A percentile compares a stretch with the other conserved stretches of the same genome.
phyloP scores from a whole-genome alignment of 2,797 vertebrate genomes.

The Sebastes reedi region DNA sequence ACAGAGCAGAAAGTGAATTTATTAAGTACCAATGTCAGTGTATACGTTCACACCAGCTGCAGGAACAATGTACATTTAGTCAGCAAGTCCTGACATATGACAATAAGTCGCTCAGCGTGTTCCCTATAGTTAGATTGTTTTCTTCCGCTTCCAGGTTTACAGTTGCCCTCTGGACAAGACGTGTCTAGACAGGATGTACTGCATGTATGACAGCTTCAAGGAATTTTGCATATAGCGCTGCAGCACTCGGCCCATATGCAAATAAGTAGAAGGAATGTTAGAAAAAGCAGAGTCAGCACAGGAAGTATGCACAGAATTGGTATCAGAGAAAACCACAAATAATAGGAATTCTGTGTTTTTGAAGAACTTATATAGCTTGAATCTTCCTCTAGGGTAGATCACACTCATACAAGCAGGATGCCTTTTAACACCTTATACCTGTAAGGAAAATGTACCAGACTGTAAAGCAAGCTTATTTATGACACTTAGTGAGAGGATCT shows the following conservation, averaged over 20 bases:
- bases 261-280: background rate
- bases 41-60: background rate
- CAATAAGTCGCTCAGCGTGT: background rate
- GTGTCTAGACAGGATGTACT: background rate
- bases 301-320: background rate
- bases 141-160: too few species aligned
- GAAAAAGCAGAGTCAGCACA: background rate
- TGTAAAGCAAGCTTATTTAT: background rate
- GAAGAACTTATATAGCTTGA: background rate
- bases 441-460: background rate
- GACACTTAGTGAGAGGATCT: background rate
- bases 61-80: background rate
- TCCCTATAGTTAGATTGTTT: background rate
- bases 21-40: background rate
- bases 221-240: rapidly evolving
- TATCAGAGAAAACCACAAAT: background rate
- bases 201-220: background rate
- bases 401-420: background rate
- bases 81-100: background rate
- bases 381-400: background rate
- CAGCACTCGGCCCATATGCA: background rate
- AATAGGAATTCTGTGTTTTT: background rate
- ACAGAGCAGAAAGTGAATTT: too few species aligned
- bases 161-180: too few species aligned
- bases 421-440: background rate